Evolutionary conservation across 2,113 vertebrate species (phyloP).

Genomic region (Aramus guarauna): DNA sequence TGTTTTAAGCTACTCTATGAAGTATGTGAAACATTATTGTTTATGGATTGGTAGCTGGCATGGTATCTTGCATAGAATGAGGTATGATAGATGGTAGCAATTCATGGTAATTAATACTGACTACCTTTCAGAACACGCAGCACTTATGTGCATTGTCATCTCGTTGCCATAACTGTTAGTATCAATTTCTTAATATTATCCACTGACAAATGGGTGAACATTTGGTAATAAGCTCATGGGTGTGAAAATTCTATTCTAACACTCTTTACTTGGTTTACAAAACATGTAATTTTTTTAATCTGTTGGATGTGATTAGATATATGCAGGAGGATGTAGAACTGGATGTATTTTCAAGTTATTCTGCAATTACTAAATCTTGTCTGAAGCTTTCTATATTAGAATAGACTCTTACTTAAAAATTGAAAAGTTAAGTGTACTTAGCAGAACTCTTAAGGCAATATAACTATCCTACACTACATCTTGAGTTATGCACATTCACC

Average conservation of each 20-base stretch:
- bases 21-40: slow-evolving; percentile 71
- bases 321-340: slow-evolving; percentile 13
- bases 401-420: slow-evolving; percentile 56
- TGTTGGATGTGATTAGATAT: neutral
- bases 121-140: slow-evolving; percentile 40
- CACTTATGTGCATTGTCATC: neutral
- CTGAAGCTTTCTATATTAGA: slow-evolving; percentile 56
- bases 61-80: slow-evolving; percentile 57
- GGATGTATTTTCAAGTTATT: slow-evolving; percentile 37
- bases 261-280: neutral
- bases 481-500: neutral
- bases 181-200: slow-evolving; percentile 7
- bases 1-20: slow-evolving; percentile 79
- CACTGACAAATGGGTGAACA: slow-evolving; percentile 13
- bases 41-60: slow-evolving; percentile 62
- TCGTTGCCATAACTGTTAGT: slow-evolving; percentile 1
- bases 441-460: slow-evolving; percentile 43
- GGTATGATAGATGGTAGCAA: slow-evolving; percentile 48
- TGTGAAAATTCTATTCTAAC: slow-evolving; percentile 20
- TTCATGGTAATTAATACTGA: slow-evolving; percentile 39
- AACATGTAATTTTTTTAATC: neutral
- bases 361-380: slow-evolving; percentile 23
- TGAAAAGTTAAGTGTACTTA: slow-evolving; percentile 60
- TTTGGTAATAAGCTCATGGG: slow-evolving; percentile 4
- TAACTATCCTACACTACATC: neutral